Base-by-base conservation (phyloP, 2,888 invertebrate genomes). In the Dione vanillae region DNA sequence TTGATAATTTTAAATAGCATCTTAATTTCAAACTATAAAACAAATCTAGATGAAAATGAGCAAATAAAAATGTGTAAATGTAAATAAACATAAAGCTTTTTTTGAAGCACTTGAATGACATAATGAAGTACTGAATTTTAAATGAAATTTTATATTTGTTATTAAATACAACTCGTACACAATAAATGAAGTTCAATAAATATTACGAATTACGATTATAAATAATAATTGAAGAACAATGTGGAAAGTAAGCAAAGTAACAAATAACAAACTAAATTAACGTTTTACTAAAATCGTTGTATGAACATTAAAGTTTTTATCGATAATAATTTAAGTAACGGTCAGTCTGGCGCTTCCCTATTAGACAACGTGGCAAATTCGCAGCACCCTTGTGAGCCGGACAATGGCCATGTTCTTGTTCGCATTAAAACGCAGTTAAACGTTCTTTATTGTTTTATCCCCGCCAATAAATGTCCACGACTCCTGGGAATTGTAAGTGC, bases 371-470 rank as follows among this genome's bases (percentile, higher is more conserved):
- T 81, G 85, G 86, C 83, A 78, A 86, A 84, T 85, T 83, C 81
- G 82, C 84, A 86, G 82, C 89, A 84, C 90, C 91, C 91, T 90
- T 87, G 86, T 76, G 81, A 79, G 78, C 83, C 89, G 74, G 72
- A 72, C 86, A 92, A 92, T 92, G 91, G 91, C 88, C 89, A 85
- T 89, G 91, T 90, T 88, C 92, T 91, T 91, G 90, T 90, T 89
- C 91, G 86, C 92, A 93, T 93, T 92, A 92, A 92, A 92, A 89
- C 85, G 88, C 92, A 88, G 90, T 92, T 92, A 92, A 89, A 88
- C 89, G 89, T 91, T 92, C 92, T 92, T 92, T 92, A 93, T 93
- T 92, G 92, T 93, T 92, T 91, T 88, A 92, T 91, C 87, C 88
- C 83, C 85, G 82, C 89, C 89, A 87, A 91, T 91, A 91, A 91